Evolutionary conservation across 2,888 invertebrate genomes (phyloP), one percentile per base, ranked within the genome.

Genomic region (Amphipyra tragopoginis): DNA sequence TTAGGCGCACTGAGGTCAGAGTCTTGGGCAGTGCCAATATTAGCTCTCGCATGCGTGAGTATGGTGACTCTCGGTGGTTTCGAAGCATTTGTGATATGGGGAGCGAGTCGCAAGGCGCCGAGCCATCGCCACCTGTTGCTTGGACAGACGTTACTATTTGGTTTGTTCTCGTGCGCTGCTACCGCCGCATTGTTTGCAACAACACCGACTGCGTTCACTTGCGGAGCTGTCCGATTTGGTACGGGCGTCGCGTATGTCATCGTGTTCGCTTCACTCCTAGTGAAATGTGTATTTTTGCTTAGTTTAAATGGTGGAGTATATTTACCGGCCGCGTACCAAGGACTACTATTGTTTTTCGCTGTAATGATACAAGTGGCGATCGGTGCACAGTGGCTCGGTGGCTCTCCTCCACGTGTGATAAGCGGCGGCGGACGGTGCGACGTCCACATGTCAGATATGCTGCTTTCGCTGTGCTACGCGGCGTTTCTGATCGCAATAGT

Each of bases 211-310:
- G 95, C 96, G 53, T 95, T 97, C 59, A 97, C 97, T 15, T 98
- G 98, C 84, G 97, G 97, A 53, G 96, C 97, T 26, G 96, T 97
- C 70, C 96, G 98, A 53, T 97, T 98, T 79, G 97, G 97, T 43
- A 97, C 97, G 44, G 98, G 98, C 53, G 96, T 97, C 13, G 96
- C 98, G 8, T 97, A 98, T 79, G 97, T 98, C 54, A 95, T 98
- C 59, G 97, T 98, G 65, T 99, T 98, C 90, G 97, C 98, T 42
- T 97, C 98, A 0, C 95, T 99, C 51, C 96, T 99, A 80, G 99
- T 99, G 73, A 99, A 99, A 93, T 98, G 98, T 90, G 98, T 99
- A 77, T 98, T 99, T 89, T 96, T 99, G 65, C 96, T 99, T 77
- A 98, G 98, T 85, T 96, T 98, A 67, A 98, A 98, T 91, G 97